Percentiles rank a stretch among this genome's conserved stretches.
Evolutionary conservation across 2,113 vertebrate species (phyloP).

Genomic region (Gymnobelideus leadbeateri): DNA sequence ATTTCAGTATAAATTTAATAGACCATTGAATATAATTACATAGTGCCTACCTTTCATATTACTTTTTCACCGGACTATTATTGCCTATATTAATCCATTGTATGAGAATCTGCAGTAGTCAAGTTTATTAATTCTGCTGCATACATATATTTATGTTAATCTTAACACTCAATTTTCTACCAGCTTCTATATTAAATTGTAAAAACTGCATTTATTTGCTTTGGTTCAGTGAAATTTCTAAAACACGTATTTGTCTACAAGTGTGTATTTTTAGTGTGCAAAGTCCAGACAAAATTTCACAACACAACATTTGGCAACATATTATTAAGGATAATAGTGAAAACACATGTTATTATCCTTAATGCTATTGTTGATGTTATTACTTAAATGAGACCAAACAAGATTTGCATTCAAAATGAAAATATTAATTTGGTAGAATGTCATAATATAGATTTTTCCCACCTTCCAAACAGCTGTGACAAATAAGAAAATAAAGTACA

Average conservation of each 20-base stretch:
- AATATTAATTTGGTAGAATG: conserved; percentile 21
- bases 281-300: conserved; percentile 53
- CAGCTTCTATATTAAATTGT: conserved; percentile 40
- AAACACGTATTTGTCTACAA: not conserved
- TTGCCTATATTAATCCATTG: conserved; percentile 23
- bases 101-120: conserved; percentile 9
- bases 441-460: conserved; percentile 1
- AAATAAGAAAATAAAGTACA: conserved; percentile 9
- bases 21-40: conserved; percentile 20
- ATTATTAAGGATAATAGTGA: not conserved
- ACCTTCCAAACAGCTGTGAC: conserved; percentile 38
- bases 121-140: conserved; percentile 14
- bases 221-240: conserved; percentile 27
- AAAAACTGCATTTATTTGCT: not conserved
- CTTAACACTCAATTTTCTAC: conserved; percentile 12
- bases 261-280: not conserved
- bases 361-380: not conserved
- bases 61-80: conserved; percentile 30
- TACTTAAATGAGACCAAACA: conserved; percentile 28
- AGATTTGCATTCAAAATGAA: conserved; percentile 22
- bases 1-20: conserved; percentile 8
- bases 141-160: conserved; percentile 20
- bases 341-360: not conserved
- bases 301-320: conserved; percentile 28
- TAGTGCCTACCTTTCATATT: conserved; percentile 15